These are phyloP conservation scores for Taphrorychus bicolor DNA, from an alignment of 2,888 invertebrate species.

Conservation along the genomic window DNA sequence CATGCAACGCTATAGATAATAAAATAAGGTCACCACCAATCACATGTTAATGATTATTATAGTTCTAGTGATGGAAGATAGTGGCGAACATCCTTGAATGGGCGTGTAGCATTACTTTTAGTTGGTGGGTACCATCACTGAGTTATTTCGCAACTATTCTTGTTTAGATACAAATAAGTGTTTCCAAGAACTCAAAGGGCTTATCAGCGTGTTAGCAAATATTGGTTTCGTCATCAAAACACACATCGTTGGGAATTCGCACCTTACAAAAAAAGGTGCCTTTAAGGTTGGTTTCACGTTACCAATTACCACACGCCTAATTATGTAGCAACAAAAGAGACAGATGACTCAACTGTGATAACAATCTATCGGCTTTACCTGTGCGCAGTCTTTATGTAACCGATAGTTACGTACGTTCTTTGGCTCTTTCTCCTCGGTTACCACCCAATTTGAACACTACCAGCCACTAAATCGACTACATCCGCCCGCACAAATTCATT, in stretches of 20 bases:
- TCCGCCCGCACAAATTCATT: slow-evolving; percentile 16
- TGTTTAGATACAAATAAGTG: not conserved
- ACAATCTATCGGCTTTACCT: not conserved
- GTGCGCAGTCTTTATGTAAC: not conserved
- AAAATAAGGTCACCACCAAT: slow-evolving; percentile 20
- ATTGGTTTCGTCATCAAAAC: too few relatives aligned
- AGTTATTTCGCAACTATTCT: too few relatives aligned
- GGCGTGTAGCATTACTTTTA: not conserved
- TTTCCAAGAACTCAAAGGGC: not conserved
- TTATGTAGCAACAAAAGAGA: not conserved
- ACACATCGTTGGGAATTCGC: too few relatives aligned
- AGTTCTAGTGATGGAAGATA: slow-evolving; percentile 1
- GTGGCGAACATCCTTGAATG: slow-evolving; percentile 23
- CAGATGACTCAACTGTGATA: not conserved
- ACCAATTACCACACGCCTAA: too few relatives aligned
- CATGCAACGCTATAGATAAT: slow-evolving; percentile 12
- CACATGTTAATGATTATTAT: slow-evolving; percentile 9
- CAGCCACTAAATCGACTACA: slow-evolving; percentile 4
- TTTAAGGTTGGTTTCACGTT: too few relatives aligned
- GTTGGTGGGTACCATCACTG: not conserved
- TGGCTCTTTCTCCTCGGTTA: too few relatives aligned
- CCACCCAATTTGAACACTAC: not conserved
- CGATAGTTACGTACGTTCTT: not conserved
- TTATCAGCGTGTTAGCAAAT: not conserved
- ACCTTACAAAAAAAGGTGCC: not conserved